A percentile compares a stretch with the other conserved stretches of the same genome.
Conservation (phyloP, 1,140 invertebrate genomes). For the Drosophila arawakana region DNA sequence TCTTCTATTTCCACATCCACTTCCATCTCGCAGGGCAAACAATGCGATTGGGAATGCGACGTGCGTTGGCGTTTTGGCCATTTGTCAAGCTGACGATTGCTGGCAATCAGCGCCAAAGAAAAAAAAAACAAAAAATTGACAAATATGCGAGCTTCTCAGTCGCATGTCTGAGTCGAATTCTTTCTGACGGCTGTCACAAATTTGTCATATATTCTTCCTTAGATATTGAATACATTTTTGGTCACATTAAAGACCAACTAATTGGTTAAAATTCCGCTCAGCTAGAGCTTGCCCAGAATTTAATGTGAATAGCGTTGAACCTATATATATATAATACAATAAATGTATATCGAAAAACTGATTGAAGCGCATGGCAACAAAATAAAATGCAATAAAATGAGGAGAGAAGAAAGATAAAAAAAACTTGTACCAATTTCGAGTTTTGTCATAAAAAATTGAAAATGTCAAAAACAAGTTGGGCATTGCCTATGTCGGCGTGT, state of each 20-base stretch:
- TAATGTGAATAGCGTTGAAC: constrained; percentile 10
- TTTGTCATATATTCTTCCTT: constrained; percentile 68
- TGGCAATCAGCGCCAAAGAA: constrained; percentile 62
- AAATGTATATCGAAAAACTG: constrained; percentile 8
- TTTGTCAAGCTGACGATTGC: constrained; percentile 66
- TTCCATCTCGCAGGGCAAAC: constrained; percentile 31
- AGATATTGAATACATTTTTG: constrained; percentile 1
- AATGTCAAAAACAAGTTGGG: constrained; percentile 78
- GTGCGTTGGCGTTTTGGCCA: constrained; percentile 66
- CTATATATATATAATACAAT: background rate
- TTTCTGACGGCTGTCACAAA: constrained; percentile 42
- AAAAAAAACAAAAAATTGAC: constrained; percentile 38
- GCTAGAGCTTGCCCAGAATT: constrained; percentile 7
- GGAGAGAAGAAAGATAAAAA: constrained; percentile 17
- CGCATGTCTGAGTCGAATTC: background rate
- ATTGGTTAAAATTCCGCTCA: constrained; percentile 2
- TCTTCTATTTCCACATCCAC: background rate
- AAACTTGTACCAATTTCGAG: constrained; percentile 75
- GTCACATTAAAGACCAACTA: constrained; percentile 20
- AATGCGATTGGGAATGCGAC: constrained; percentile 49
- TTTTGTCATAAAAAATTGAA: constrained; percentile 82
- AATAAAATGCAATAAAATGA: background rate
- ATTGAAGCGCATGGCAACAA: background rate
- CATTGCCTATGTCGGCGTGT: constrained; percentile 16
- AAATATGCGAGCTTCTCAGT: constrained; percentile 50